Evolutionary conservation across 2,797 vertebrate genomes (phyloP).

Genomic region (Myotis planiceps): DNA sequence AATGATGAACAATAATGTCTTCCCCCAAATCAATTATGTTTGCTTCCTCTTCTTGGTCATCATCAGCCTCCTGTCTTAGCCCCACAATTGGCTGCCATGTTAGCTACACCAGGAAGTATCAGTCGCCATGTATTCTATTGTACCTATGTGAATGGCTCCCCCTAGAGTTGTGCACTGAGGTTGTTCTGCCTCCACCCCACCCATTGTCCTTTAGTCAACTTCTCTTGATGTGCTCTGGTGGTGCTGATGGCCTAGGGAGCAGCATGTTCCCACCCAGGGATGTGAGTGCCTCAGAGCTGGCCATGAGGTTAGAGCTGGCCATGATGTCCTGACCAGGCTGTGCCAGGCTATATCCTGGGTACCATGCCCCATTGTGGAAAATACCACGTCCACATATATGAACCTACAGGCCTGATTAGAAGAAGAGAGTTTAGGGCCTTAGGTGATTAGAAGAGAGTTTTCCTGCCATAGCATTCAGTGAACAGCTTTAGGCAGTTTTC

Average conservation of each 20-base stretch:
- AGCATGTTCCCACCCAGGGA: not conserved
- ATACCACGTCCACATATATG: not conserved
- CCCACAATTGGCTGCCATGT: rapidly evolving
- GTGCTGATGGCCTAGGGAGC: not conserved
- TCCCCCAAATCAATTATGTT: not conserved
- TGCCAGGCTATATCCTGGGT: not conserved
- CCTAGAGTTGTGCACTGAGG: not conserved
- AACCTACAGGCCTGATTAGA: not conserved
- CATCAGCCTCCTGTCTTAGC: not conserved
- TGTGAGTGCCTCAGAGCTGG: not conserved
- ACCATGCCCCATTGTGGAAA: not conserved
- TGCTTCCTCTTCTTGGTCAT: not conserved
- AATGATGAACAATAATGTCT: not conserved
- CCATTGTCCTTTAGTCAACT: not conserved
- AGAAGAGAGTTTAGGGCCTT: not conserved
- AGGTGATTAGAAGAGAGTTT: not conserved
- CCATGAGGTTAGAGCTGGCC: not conserved
- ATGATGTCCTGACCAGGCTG: not conserved
- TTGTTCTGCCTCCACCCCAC: not conserved
- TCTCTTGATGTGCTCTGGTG: not conserved
- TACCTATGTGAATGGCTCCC: not conserved
- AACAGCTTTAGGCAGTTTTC: not conserved
- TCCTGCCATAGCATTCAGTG: not conserved
- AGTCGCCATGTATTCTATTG: rapidly evolving
- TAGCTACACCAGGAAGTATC: not conserved